Evolutionary conservation across 1,140 invertebrate genomes (phyloP), one percentile per base, ranked within the genome.

Genomic region (Aphelenchoides besseyi): DNA sequence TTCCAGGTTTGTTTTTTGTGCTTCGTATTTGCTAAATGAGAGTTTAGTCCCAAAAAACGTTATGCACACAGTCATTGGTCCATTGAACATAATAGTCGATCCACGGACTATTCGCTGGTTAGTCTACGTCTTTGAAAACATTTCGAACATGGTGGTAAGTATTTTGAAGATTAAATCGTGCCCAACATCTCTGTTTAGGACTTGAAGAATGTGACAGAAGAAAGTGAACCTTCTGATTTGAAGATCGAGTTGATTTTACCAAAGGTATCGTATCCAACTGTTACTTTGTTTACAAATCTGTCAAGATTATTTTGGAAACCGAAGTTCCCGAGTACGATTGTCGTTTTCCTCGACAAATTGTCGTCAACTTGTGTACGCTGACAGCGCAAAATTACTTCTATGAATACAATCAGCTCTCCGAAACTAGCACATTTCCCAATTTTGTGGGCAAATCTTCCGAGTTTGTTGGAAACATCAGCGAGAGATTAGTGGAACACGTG

Each of bases 61-160:
- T 16, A 71, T 69, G 28, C 78, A 83, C 48, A 53, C 81, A 29
- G 73, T 78, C 26, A 8, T 83, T 18, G 80, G 77, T 36, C 82
- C 82, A 12, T 75, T 84, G 28, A 68, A 71, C 16, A 18, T 83
- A 3, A 41, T 77, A 3, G 59, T 82, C 30, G 82, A 83, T 70
- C 62, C 66, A 16, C 69, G 75, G 23, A 82, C 82, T 18, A 69
- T 83, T 41, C 67, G 82, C 36, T 83, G 82, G 82, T 59, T 83
- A 16, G 52, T 79, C 16, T 83, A 84, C 64, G 81, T 83, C n/a
- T 52, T 74, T 62, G 75, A 77, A 26, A 77, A 78, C 55, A 79
- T 77, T 55, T 26, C 78, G 9, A 75, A 75, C 26, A 30, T 73
- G 2, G 53, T 75, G 68, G 74, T 75, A 68, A 79, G 76, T 70